A percentile compares a stretch with the other conserved stretches of the same genome.
Evolutionary conservation across 2,888 invertebrate species (phyloP).

Genomic region (Xestia c-nigrum): DNA sequence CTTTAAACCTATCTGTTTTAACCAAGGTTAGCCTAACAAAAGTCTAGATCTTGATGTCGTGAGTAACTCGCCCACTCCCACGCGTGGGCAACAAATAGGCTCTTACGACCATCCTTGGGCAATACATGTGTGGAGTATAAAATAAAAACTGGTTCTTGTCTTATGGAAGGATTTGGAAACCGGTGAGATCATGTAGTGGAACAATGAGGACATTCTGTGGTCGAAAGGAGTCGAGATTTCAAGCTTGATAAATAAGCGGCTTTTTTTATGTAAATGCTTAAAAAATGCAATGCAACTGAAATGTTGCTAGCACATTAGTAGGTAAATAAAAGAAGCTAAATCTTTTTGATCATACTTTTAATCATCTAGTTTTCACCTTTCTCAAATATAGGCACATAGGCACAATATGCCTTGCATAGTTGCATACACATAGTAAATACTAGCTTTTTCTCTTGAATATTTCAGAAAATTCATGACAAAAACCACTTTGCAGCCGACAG

Average conservation of each 20-base stretch:
- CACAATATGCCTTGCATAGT: too few relatives aligned
- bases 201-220: slow-evolving; percentile 27
- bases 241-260: not conserved
- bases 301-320: too few relatives aligned
- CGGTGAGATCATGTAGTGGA: slow-evolving; percentile 49
- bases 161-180: slow-evolving; percentile 48
- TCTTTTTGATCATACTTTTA: too few relatives aligned
- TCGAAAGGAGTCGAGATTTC: slow-evolving; percentile 19
- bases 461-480: too few relatives aligned
- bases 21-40: slow-evolving; percentile 38
- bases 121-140: slow-evolving; percentile 21
- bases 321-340: too few relatives aligned
- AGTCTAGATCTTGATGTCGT: slow-evolving; percentile 49
- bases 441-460: too few relatives aligned
- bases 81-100: slow-evolving; percentile 32
- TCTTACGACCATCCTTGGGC: slow-evolving; percentile 30
- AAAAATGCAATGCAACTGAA: not conserved
- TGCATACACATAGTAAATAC: too few relatives aligned
- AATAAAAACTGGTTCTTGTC: slow-evolving; percentile 53
- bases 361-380: too few relatives aligned
- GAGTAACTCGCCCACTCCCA: slow-evolving; percentile 51
- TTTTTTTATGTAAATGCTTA: not conserved
- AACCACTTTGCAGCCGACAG: too few relatives aligned
- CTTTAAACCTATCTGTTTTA: not conserved
- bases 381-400: too few relatives aligned